Evolutionary conservation across 2,888 invertebrate genomes (phyloP), one percentile per base, ranked within the genome.

Genomic region (Mythimna pallens): DNA sequence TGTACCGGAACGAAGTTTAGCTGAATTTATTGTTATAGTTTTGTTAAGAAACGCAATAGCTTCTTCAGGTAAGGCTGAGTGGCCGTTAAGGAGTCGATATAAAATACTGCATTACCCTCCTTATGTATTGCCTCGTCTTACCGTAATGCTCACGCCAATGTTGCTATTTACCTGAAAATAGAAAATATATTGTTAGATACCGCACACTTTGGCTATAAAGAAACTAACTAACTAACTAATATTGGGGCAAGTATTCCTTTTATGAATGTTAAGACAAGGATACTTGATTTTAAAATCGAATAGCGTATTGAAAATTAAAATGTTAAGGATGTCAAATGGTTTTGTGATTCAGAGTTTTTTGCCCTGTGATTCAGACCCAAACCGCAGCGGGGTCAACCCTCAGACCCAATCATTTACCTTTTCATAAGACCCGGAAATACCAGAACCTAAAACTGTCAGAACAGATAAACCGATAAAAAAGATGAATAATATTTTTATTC

Each of bases 21-120:
- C 82, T 82, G 89, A 93, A 94, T 94, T 94, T 94, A 94, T 93
- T 91, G 93, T 92, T 93, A 93, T 93, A 94, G 93, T 93, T 93
- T 90, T 90, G 91, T 92, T 90, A 91, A 92, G 90, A 91, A 91
- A 90, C 88, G 91, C 90, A 91, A 92, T 93, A 92, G 91, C 90
- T 90, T 88, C 87, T 86, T 85, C 87, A 90, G 89, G 90, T 88
- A 88, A 82, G 88, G 74, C 78, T 82, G 81, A 86, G 87, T 86
- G 88, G 90, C 83, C 85, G 88, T 91, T 89, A 92, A 91, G 89
- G 90, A 81, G 88, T 87, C 90, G 74, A 90, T 92, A 91, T 92
- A 92, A 91, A 91, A 92, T 91, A 92, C 89, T 82, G 86, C 85
- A 85, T 85, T 87, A 89, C 87, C 83, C 82, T 82, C 77, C 81